Evolutionary conservation across 2,113 vertebrate species (phyloP).

Genomic region (Pollimyrus isidori): DNA sequence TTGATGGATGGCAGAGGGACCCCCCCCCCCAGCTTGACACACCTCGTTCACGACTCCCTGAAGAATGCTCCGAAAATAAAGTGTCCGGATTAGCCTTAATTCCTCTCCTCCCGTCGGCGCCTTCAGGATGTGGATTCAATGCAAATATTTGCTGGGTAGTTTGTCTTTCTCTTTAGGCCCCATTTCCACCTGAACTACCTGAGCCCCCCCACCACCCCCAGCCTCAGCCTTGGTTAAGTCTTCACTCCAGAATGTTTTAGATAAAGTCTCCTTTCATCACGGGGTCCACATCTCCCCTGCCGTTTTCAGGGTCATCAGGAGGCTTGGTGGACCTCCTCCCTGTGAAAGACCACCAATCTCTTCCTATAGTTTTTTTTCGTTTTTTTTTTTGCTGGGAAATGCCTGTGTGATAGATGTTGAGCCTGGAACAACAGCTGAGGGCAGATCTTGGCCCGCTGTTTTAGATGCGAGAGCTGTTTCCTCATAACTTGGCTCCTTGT

Average conservation of each 20-base stretch:
- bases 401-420: slow-evolving; percentile 62
- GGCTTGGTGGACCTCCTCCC: slow-evolving; percentile 43
- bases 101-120: slow-evolving; percentile 39
- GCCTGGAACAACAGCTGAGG: slow-evolving; percentile 68
- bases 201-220: slow-evolving; percentile 42
- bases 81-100: slow-evolving; percentile 46
- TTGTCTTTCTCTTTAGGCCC: slow-evolving; percentile 33
- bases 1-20: slow-evolving; percentile 64
- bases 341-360: slow-evolving; percentile 41
- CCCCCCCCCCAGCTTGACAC: slow-evolving; percentile 45
- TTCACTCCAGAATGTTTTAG: neutral
- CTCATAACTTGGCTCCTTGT: slow-evolving; percentile 64
- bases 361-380: slow-evolving; percentile 15
- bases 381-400: slow-evolving; percentile 51
- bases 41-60: slow-evolving; percentile 48
- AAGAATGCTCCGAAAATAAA: slow-evolving; percentile 43
- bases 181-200: slow-evolving; percentile 42
- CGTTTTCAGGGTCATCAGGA: slow-evolving; percentile 47
- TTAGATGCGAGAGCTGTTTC: slow-evolving; percentile 64
- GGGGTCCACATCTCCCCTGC: slow-evolving; percentile 44
- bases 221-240: neutral
- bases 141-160: slow-evolving; percentile 47
- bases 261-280: slow-evolving; percentile 53
- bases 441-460: slow-evolving; percentile 58
- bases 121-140: slow-evolving; percentile 39